Percentiles rank a stretch among this genome's conserved stretches.
Evolutionary conservation across 1,140 invertebrate species (phyloP).

Genomic region (Drosophila ironensis): DNA sequence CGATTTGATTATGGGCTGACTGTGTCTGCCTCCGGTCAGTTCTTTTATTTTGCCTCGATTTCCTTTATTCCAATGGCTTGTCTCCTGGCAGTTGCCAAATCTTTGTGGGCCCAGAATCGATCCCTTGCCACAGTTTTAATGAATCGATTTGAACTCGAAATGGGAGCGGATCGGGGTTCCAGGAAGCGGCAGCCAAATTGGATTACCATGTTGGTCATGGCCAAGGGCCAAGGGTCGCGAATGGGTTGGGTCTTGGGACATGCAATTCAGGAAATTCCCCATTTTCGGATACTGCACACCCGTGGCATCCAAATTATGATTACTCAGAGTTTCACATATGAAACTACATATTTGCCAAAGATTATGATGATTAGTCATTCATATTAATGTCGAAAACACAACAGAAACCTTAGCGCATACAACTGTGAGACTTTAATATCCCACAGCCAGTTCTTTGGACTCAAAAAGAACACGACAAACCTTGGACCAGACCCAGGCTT

Average conservation of each 20-base stretch:
- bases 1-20: slow-evolving; percentile 44
- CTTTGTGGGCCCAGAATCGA: slow-evolving; percentile 33
- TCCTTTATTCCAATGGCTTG: slow-evolving; percentile 11
- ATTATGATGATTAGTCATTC: no score
- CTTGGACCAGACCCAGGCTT: neutral
- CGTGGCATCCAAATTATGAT: neutral
- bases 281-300: neutral
- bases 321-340: neutral
- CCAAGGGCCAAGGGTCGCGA: slow-evolving; percentile 20
- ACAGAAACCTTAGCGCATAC: neutral
- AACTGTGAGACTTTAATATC: no score
- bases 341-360: no score
- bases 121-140: slow-evolving; percentile 61
- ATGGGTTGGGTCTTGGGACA: neutral
- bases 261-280: slow-evolving; percentile 1
- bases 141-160: slow-evolving; percentile 72
- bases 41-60: slow-evolving; percentile 36
- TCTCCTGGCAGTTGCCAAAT: slow-evolving; percentile 36
- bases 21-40: slow-evolving; percentile 35
- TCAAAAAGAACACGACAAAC: no score
- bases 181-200: slow-evolving; percentile 63
- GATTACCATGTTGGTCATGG: slow-evolving; percentile 64
- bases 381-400: neutral
- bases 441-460: no score
- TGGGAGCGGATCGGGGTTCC: slow-evolving; percentile 53